Evolutionary conservation across 2,113 vertebrate genomes (phyloP), one percentile per base, ranked within the genome.

Genomic region (Cyanoliseus patagonus): DNA sequence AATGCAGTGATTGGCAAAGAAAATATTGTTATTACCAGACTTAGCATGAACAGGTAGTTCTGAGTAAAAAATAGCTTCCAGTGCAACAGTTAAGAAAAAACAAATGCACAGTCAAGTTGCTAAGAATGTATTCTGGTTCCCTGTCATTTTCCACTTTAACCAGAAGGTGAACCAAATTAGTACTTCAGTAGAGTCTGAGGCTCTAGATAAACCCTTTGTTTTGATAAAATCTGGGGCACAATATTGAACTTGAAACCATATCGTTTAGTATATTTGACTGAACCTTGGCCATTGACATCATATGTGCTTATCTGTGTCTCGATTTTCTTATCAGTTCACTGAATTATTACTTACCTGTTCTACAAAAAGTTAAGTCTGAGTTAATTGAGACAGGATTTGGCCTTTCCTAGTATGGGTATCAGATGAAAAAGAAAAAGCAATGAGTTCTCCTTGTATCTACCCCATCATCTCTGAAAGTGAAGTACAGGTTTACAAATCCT

Each of bases 61-160:
- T 86, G 41, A 70, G 68, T 41, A 59, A 47, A 83, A 94, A 93
- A 92, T 15, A 75, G 52, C 77, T 51, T 92, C 35, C 63, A 79
- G 20, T 86, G n/a, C 63, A 93, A 91, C 33, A 89, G 63, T 76
- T 77, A 68, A 51, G 28, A 18, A 81, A 94, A 95, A 97, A 94
- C 44, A 94, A 96, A 92, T 74, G 92, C 24, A 73, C 13, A 86
- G 27, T 78, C 75, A 94, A 90, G 67, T 86, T 92, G 35, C 66
- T 90, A 64, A 41, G 75, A 93, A 68, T 52, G 19, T 88, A 53
- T 93, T 92, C 31, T 91, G 11, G 4, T 85, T 97, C 52, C 57
- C 28, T 91, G 80, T 88, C 41, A 84, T 94, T 94, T 96, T 93
- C 69, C 30, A 86, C 49, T 90, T 88, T 91, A 88, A 95, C 84